These are phyloP conservation scores for Cyclargus thomasi DNA, from an alignment of 1,140 invertebrate genomes.

Conservation along the genomic window DNA sequence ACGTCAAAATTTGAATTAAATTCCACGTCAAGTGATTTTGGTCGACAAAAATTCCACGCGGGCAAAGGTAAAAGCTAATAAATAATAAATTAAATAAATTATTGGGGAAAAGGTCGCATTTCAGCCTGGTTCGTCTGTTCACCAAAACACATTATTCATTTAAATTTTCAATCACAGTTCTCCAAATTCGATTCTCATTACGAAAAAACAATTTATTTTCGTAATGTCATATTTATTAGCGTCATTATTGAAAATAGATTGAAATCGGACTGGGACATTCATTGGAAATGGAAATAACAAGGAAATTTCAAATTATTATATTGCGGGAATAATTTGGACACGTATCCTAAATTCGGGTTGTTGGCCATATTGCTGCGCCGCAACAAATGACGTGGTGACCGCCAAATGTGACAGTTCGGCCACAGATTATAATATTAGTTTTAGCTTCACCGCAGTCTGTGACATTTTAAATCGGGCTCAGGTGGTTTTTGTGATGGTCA, in stretches of 20 bases:
- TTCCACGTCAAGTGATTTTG: too few relatives aligned
- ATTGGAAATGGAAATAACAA: slow-evolving; percentile 1
- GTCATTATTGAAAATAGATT: slow-evolving; percentile 1
- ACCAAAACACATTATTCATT: not conserved
- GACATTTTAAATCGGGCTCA: not conserved
- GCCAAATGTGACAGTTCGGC: not conserved
- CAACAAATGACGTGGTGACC: not conserved
- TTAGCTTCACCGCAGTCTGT: not conserved
- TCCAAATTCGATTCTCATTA: not conserved
- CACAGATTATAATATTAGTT: not conserved
- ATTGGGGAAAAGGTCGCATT: too few relatives aligned
- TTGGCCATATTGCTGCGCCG: not conserved
- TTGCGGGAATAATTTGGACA: not conserved
- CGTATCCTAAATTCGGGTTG: not conserved
- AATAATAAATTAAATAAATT: too few relatives aligned
- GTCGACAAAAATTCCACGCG: too few relatives aligned
- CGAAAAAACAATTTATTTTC: not conserved
- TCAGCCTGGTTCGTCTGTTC: not conserved
- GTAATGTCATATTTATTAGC: slow-evolving; percentile 3
- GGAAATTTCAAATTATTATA: not conserved
- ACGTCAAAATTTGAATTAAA: too few relatives aligned
- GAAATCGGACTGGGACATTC: not conserved
- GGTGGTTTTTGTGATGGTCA: too few relatives aligned
- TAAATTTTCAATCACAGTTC: not conserved
- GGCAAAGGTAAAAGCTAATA: too few relatives aligned